These are phyloP conservation scores for Gymnothorax javanicus DNA, from an alignment of 2,797 vertebrate genomes.

Conservation along the genomic window DNA sequence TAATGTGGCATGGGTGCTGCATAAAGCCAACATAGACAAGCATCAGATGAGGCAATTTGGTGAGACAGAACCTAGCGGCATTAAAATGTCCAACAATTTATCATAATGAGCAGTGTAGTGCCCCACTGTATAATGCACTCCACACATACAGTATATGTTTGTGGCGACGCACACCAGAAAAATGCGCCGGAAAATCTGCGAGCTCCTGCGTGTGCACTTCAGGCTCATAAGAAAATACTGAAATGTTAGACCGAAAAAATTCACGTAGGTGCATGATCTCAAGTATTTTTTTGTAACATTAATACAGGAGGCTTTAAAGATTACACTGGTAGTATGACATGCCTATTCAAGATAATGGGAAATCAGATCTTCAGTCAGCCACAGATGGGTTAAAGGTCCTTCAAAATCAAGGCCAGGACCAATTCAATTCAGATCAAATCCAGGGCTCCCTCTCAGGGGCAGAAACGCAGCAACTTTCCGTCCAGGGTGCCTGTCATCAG, in stretches of 20 bases:
- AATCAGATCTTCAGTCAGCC: too few relatives aligned
- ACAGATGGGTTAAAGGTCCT: too few relatives aligned
- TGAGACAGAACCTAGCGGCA: not conserved
- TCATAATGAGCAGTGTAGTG: not conserved
- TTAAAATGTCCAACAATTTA: slow-evolving; percentile 2
- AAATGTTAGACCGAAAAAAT: not conserved
- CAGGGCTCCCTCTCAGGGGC: slow-evolving; percentile 54
- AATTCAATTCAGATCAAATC: slow-evolving; percentile 39
- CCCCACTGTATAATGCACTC: not conserved
- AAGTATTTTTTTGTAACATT: not conserved
- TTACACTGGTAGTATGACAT: too few relatives aligned
- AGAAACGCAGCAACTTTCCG: slow-evolving; percentile 81
- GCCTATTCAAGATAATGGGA: too few relatives aligned
- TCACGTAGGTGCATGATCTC: not conserved
- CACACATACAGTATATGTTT: not conserved
- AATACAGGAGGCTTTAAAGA: not conserved
- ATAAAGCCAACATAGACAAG: slow-evolving; percentile 24
- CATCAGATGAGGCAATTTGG: slow-evolving; percentile 1
- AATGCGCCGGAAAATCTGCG: not conserved
- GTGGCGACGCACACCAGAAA: not conserved
- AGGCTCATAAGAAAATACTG: not conserved
- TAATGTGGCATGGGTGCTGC: slow-evolving; percentile 30
- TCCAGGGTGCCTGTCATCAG: slow-evolving; percentile 84
- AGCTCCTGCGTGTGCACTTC: not conserved
- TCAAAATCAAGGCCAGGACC: not conserved